phyloP scores from a whole-genome alignment of 2,113 vertebrate species.

The Todiramphus saurophagus region DNA sequence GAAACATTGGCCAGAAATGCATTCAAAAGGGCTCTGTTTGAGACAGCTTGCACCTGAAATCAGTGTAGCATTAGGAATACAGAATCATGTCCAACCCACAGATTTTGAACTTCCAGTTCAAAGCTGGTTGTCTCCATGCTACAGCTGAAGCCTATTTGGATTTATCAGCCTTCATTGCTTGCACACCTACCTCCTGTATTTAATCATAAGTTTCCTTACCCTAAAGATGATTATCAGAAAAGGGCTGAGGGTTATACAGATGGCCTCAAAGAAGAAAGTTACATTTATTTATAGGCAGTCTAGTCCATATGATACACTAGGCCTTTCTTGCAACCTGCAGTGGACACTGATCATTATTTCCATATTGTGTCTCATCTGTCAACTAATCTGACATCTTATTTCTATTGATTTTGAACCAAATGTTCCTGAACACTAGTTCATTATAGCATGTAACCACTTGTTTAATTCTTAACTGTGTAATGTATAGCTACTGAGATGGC shows the following conservation, averaged over 20 bases:
- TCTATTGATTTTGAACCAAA: not conserved
- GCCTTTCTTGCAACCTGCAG: not conserved
- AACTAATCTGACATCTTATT: not conserved
- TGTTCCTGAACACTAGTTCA: not conserved
- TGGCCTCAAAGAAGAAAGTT: not conserved
- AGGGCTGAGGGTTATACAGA: not conserved
- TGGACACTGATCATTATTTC: not conserved
- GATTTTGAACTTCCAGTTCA: not conserved
- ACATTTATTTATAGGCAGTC: not conserved
- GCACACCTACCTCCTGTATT: not conserved
- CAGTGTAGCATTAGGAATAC: not conserved
- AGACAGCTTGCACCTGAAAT: not conserved
- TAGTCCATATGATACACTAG: not conserved
- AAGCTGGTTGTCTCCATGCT: not conserved
- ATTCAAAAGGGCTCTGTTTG: not conserved
- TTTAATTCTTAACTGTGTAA: not conserved
- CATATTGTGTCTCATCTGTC: not conserved
- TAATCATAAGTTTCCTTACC: not conserved
- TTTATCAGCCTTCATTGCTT: not conserved
- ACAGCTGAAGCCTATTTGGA: not conserved
- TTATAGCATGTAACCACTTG: not conserved
- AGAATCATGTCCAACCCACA: not conserved
- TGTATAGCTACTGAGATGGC: not conserved
- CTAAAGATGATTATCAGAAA: not conserved
- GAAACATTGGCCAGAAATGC: not conserved